These are phyloP conservation scores for Acipenser oxyrinchus DNA, from an alignment of 2,797 vertebrate species.

Conservation along the genomic window DNA sequence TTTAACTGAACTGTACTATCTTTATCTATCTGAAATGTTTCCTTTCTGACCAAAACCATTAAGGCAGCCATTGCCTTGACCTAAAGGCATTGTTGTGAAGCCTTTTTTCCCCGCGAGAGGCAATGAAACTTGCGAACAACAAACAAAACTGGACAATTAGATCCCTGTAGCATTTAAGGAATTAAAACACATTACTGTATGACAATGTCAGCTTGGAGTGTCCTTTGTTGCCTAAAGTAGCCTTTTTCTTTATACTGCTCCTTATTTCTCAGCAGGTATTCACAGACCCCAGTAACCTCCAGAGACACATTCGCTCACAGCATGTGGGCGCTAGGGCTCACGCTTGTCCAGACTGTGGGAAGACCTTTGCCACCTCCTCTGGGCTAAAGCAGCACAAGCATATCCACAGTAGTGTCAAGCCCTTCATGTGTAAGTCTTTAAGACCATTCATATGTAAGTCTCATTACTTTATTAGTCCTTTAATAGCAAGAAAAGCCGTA, in stretches of 20 bases:
- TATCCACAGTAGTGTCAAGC: constrained; percentile 99
- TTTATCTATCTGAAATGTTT: background rate
- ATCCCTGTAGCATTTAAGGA: too few species aligned
- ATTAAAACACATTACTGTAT: too few species aligned
- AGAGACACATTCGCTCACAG: constrained; percentile 98
- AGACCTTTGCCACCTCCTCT: constrained; percentile 97
- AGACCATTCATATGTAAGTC: constrained; percentile 76
- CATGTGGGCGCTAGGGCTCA: constrained; percentile 95
- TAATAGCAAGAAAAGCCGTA: constrained; percentile 5
- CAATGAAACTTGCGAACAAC: too few species aligned
- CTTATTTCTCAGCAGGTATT: constrained; percentile 98
- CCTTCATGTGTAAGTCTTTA: constrained; percentile 99
- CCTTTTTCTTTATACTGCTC: constrained; percentile 44
- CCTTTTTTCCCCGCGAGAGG: too few species aligned
- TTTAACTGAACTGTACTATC: constrained; percentile 22
- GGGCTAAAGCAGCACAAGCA: constrained; percentile 99
- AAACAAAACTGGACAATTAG: too few species aligned
- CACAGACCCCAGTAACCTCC: constrained; percentile 99
- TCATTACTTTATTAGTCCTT: constrained; percentile 39
- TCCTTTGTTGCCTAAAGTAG: background rate
- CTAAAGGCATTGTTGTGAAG: too few species aligned
- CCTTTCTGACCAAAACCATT: too few species aligned
- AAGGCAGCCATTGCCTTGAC: too few species aligned
- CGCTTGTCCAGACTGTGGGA: constrained; percentile 96
- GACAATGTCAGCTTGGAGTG: too few species aligned